These are phyloP conservation scores for Xenus cinereus DNA, from an alignment of 2,113 vertebrate species.

Conservation along the genomic window DNA sequence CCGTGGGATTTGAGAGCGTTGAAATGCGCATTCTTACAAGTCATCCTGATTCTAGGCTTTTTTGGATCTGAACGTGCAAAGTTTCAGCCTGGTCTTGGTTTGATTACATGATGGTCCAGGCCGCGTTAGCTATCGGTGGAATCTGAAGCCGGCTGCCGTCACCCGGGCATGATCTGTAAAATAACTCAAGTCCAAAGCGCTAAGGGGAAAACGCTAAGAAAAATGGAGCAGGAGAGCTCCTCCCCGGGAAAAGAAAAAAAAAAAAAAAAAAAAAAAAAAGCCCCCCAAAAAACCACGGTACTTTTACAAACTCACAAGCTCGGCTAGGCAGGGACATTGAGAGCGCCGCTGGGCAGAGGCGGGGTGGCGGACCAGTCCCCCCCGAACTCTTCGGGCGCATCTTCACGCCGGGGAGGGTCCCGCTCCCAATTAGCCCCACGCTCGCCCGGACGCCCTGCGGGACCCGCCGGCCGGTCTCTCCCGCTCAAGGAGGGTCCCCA, in stretches of 20 bases:
- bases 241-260: not conserved
- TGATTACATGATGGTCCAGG: not conserved
- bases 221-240: not conserved
- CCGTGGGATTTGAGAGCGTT: not conserved
- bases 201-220: not conserved
- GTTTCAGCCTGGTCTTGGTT: not conserved
- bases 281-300: not conserved
- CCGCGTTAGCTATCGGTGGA: not conserved
- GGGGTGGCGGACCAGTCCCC: not conserved
- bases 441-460: not conserved
- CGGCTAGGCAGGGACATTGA: not conserved
- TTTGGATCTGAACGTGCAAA: not conserved
- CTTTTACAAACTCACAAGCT: not conserved
- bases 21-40: not conserved
- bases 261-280: not conserved
- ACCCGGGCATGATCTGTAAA: not conserved
- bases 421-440: fast-evolving
- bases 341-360: not conserved
- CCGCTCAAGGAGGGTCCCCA: not conserved
- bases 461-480: not conserved
- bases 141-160: not conserved
- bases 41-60: not conserved
- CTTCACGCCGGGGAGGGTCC: not conserved
- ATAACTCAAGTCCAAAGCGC: not conserved
- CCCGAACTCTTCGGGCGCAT: not conserved